These are phyloP conservation scores for Hippolais icterina DNA, from an alignment of 2,113 vertebrate species.

Conservation along the genomic window DNA sequence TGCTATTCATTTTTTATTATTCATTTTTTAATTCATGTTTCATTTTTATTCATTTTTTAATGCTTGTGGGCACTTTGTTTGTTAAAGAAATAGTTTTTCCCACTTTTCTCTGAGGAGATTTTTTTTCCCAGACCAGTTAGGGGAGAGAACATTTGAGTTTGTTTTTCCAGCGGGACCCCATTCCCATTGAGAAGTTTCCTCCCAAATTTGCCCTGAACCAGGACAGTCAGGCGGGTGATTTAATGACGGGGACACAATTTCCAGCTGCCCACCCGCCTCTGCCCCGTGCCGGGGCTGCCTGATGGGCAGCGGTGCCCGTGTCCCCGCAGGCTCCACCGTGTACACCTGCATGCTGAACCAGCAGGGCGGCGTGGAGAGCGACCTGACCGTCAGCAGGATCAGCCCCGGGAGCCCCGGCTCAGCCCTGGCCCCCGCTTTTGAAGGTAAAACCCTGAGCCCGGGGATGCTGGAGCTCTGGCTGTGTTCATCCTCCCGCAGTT, in stretches of 20 bases:
- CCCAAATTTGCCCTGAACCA: no score
- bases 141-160: no score
- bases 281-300: not conserved
- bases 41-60: no score
- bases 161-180: no score
- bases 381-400: slow-evolving; percentile 92
- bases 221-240: not conserved
- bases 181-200: no score
- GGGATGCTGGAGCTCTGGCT: not conserved
- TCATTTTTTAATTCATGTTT: no score
- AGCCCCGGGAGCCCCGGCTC: slow-evolving; percentile 64
- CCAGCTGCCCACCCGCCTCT: rapidly evolving
- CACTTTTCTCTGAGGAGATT: no score
- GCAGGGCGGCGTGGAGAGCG: slow-evolving; percentile 86
- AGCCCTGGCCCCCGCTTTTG: slow-evolving; percentile 81
- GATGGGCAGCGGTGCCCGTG: not conserved
- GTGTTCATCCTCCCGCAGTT: not conserved
- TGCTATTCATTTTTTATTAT: no score
- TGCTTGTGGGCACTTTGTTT: no score
- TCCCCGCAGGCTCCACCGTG: slow-evolving; percentile 81
- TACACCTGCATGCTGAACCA: slow-evolving; percentile 97
- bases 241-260: rapidly evolving
- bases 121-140: no score
- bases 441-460: slow-evolving; percentile 70
- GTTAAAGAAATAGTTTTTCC: no score